These are phyloP conservation scores for Holotrichia oblita DNA, from an alignment of 1,140 invertebrate genomes.

Conservation along the genomic window DNA sequence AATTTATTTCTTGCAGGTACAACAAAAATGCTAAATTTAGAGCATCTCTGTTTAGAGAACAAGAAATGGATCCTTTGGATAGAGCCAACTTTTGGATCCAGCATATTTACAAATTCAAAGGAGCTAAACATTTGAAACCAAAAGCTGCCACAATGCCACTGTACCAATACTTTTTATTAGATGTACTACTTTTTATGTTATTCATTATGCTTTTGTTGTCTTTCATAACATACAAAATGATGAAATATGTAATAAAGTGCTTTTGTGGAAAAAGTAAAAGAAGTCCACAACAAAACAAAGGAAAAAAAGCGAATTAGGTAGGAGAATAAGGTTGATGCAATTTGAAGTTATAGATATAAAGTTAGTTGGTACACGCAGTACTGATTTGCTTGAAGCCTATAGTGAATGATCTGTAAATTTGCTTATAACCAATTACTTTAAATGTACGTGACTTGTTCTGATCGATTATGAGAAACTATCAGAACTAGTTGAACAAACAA, in stretches of 20 bases:
- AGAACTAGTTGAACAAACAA: too few relatives aligned
- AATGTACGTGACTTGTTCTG: too few relatives aligned
- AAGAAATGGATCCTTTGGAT: constrained; percentile 67
- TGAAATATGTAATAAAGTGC: background rate
- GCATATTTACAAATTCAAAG: constrained; percentile 70
- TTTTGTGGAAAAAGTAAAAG: background rate
- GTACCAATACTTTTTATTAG: constrained; percentile 67
- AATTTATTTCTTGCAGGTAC: constrained; percentile 47
- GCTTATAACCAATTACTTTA: too few relatives aligned
- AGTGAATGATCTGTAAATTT: too few relatives aligned
- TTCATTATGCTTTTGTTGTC: constrained; percentile 45
- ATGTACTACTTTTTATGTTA: constrained; percentile 59
- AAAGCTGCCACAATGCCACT: constrained; percentile 63
- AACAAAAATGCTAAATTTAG: constrained; percentile 60
- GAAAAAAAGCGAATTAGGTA: background rate
- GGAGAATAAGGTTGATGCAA: too few relatives aligned
- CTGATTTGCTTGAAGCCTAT: too few relatives aligned
- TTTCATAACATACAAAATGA: background rate
- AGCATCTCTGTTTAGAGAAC: constrained; percentile 65
- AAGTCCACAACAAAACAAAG: background rate
- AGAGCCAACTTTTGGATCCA: constrained; percentile 76
- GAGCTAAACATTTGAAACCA: constrained; percentile 63
- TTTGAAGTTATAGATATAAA: too few relatives aligned
- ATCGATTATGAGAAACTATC: too few relatives aligned
- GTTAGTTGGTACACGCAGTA: too few relatives aligned